Evolutionary conservation across 2,888 invertebrate genomes (phyloP), one percentile per base, ranked within the genome.

Genomic region (Aleiodes leptofemur): DNA sequence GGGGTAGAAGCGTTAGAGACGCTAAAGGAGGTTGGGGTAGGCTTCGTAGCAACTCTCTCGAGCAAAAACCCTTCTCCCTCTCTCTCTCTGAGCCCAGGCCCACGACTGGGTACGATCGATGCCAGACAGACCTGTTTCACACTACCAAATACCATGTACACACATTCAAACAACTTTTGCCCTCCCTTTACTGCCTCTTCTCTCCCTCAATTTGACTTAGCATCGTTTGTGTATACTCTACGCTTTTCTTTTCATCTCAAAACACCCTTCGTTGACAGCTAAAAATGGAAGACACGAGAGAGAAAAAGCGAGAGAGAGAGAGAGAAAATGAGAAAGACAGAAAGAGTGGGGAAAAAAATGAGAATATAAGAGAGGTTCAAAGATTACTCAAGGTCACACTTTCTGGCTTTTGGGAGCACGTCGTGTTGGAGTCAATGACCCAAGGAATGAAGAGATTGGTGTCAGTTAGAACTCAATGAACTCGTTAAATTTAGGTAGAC

Each of bases 121-220:
- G 88, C 89, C 88, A 89, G 89, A 89, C 89, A 88, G 88, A 86
- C 86, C 85, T 85, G 87, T 88, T 64, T 88, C 88, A 84, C 86
- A 86, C 88, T 84, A 84, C 86, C 86, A 84, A 88, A 88, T 87
- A 61, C 38, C 64, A 64, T 16, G 43, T 16, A 48, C 64, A 64
- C 64, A 64, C 64, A 48, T 48, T 64, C 48, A 85, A 85, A 82
- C 82, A 83, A 53, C 74, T 48, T 64, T 64, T 8, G 74, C 73
- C 69, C 50, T 64, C 61, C 43, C n/a, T 23, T 64, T 71, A 59
- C 13, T 59, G 23, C 23, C 38, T 61, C 43, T 29, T 59, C 53
- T 61, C 38, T 64, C 55, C 53, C 59, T 73, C 64, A 57, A 57
- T 70, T 70, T 70, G 23, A 56, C 48, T 57, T 70, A 43, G 70